Base-by-base conservation (phyloP, 2,888 invertebrate species). In the Galeruca laticollis region DNA sequence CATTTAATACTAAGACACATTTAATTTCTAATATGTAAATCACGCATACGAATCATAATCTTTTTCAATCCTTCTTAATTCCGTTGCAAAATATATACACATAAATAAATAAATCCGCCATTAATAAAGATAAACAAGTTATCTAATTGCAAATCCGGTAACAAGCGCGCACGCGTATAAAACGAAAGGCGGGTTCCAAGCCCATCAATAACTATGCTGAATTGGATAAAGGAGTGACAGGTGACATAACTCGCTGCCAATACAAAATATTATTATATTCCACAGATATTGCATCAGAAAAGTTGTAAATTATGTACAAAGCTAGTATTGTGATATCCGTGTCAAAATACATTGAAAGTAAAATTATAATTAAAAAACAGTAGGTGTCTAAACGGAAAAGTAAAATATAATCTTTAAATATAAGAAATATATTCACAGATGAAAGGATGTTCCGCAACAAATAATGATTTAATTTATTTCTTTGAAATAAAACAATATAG, bases 101-200 rank as follows among this genome's bases (percentile, higher is more conserved):
- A 52, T 52, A 52, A 62, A 51, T 62, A 54, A 62, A 63, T 33
- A 63, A 40, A 54, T 56, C 40, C 40, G 37, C 40, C 54, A 63
- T 63, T 63, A 63, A 63, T 63, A 63, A 35, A 54, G 63, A 63
- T 63, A 54, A 54, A 54, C 26, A 26, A 62, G 63, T 63, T 63
- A 63, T 56, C 54, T 63, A 63, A 31, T 18, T 35, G 35, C 18
- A 57, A 57, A 35, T 57, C 33, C 18, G 20, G 18, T 8, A 11
- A 18, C 0, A 18, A 18, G 11, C 9, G 56, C 56, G 56, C 56
- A 57, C 18, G 56, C 33, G 56, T 33, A 9, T 11, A 4, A 35
- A 35, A 31, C 4, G 18, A 57, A 57, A 57, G 56, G 56, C 56
- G 56, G 35, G 56, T 33, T 33, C 20, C 5, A 52, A 18, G n/a